Evolutionary conservation across 2,888 invertebrate species (phyloP), one percentile per base, ranked within the genome.

Genomic region (Eucera pruinosa): DNA sequence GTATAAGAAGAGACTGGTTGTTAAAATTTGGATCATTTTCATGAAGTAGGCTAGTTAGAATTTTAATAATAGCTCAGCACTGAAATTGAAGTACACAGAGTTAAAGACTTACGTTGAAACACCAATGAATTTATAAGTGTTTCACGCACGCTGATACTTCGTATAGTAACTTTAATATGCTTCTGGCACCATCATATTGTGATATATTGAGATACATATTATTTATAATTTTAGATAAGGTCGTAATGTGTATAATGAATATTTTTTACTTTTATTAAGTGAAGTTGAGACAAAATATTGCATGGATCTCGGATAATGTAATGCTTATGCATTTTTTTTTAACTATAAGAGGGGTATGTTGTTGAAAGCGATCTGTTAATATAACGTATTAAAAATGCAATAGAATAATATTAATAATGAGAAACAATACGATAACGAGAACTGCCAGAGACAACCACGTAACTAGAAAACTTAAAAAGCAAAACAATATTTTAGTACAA

Each of bases 111-210:
- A 73, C 33, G 80, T 79, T 70, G 64, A 77, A 80, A 78, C 79
- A 82, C 73, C 33, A 57, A n/a, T n/a, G n/a, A n/a, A 36, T 60
- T 61, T 60, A 69, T 15, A 18, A 43, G 74, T 74, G 70, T 80
- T 82, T 82, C 72, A 48, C 62, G 41, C 50, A 69, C 64, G 65
- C 69, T 64, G 57, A 71, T 74, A 71, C 60, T 78, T 69, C 66
- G 69, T 78, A 81, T 80, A 68, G 61, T 62, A 67, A 82, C 78
- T 82, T 84, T 83, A 79, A 87, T 27, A 66, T 87, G 87, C 87
- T 88, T 88, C 80, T 79, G 85, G 87, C 87, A 87, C 89, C 86
- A 88, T 87, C 85, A 85, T 88, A 91, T 91, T 91, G 91, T 91
- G 91, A 91, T 91, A 91, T 89, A 89, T 87, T 87, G 82, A 75